Evolutionary conservation across 1,140 invertebrate genomes (phyloP), one percentile per base, ranked within the genome.

Genomic region (Bathynomus jamesi): DNA sequence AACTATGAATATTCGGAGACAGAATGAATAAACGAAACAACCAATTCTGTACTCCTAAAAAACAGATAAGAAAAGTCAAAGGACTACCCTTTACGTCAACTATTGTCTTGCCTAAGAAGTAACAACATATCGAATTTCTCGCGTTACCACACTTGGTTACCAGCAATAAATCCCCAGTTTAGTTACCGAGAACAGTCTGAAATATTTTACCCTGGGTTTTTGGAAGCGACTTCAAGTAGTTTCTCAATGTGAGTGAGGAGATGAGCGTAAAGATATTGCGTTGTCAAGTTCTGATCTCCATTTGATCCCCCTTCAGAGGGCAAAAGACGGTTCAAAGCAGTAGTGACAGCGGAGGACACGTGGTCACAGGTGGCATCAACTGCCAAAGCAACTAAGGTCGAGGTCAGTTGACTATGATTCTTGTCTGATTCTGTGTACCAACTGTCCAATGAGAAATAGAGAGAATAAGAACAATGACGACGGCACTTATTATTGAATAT

Each of bases 311-410:
- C 40, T 53, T 53, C 40, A 17, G 61, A 21, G 3, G 76, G 76
- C 11, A 77, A 61, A 11, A 77, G 60, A n/a, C 72, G 61, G 31
- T 74, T 72, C 10, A 77, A 46, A n/a, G 76, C 76, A 21, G 69
- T 24, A 30, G 67, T 68, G 17, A 77, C 67, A 64, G 72, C 68
- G 31, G 73, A 61, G 0, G 72, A 70, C 3, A 77, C 72, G 64
- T 74, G 72, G 30, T 77, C 76, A 67, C 76, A 77, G 17, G 72
- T 77, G 29, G 76, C 76, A 46, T 77, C 76, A 28, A 72, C 76
- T 32, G 72, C 66, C 28, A 77, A 65, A 61, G 72, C 67, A 7
- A 77, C 68, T 4, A 77, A 70, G 17, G 72, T 74, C 25, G 28
- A 69, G n/a, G 71, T 72, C 40, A 77, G 67, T 30, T 67, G 62